A percentile compares a stretch with the other conserved stretches of the same genome.
These are phyloP conservation scores for Clamator glandarius DNA, from an alignment of 2,797 vertebrate species.

Conservation along the genomic window DNA sequence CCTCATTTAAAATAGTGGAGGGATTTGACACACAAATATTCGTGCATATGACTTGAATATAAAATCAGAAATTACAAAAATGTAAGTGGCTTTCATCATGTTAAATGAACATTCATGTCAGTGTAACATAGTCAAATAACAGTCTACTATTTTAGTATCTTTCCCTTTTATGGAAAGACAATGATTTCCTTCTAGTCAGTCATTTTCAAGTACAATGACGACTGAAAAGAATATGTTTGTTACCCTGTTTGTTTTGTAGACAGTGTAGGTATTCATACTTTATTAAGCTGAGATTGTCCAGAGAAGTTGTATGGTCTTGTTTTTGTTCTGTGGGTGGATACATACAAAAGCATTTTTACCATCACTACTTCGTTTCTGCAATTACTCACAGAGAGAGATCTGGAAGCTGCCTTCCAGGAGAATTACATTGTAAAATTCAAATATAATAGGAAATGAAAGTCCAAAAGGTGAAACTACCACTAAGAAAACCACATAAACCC, in stretches of 20 bases:
- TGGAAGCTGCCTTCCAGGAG: neutral
- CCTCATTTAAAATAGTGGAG: neutral
- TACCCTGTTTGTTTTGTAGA: neutral
- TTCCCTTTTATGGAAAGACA: neutral
- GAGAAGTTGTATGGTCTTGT: neutral
- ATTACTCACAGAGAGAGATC: neutral
- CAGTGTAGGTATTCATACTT: neutral
- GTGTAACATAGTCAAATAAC: neutral
- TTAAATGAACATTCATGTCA: neutral
- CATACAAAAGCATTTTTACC: neutral
- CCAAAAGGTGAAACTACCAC: neutral
- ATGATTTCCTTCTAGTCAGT: neutral
- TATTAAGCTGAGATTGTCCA: neutral
- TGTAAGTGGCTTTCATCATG: neutral
- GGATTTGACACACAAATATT: neutral
- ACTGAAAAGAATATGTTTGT: neutral
- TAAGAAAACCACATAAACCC: neutral
- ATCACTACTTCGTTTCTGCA: neutral
- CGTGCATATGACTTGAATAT: neutral
- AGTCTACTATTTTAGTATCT: neutral
- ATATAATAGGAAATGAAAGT: neutral
- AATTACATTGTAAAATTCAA: neutral
- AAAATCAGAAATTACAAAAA: neutral
- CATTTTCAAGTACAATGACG: neutral
- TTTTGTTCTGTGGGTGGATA: neutral